These are phyloP conservation scores for Philotrypesis tridentata DNA, from an alignment of 1,140 invertebrate genomes.

Conservation along the genomic window DNA sequence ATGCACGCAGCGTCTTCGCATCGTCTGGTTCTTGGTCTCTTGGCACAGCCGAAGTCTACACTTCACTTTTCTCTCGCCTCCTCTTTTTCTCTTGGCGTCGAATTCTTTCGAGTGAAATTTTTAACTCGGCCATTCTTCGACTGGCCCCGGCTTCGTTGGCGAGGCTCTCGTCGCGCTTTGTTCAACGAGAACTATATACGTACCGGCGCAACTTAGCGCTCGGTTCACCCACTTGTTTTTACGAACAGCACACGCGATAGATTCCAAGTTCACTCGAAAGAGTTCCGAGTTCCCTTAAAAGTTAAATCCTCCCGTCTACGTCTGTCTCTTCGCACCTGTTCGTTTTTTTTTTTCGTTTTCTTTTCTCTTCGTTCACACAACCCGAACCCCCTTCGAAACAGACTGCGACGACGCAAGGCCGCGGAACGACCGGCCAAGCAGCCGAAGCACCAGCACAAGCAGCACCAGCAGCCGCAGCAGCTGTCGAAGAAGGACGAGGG, in stretches of 20 bases:
- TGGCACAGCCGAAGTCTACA: slow-evolving; percentile 50
- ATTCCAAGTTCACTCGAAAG: slow-evolving; percentile 37
- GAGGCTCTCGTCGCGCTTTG: too few species aligned
- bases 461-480: slow-evolving; percentile 53
- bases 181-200: too few species aligned
- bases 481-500: slow-evolving; percentile 17
- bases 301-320: background rate
- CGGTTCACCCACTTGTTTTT: too few species aligned
- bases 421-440: slow-evolving; percentile 55
- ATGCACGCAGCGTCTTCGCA: slow-evolving; percentile 60
- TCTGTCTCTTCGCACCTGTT: slow-evolving; percentile 14
- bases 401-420: slow-evolving; percentile 70
- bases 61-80: slow-evolving; percentile 8
- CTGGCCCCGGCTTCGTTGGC: too few species aligned
- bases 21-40: slow-evolving; percentile 61
- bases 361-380: slow-evolving; percentile 63
- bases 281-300: slow-evolving; percentile 29
- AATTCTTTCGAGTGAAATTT: slow-evolving; percentile 45
- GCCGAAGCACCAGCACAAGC: slow-evolving; percentile 55
- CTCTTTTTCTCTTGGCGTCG: slow-evolving; percentile 8
- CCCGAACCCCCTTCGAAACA: slow-evolving; percentile 63
- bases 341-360: slow-evolving; percentile 62
- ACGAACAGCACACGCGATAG: too few species aligned
- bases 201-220: too few species aligned
- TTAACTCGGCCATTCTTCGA: too few species aligned